Evolutionary conservation across 2,888 invertebrate genomes (phyloP).

Genomic region (Netelia fuscicornis): DNA sequence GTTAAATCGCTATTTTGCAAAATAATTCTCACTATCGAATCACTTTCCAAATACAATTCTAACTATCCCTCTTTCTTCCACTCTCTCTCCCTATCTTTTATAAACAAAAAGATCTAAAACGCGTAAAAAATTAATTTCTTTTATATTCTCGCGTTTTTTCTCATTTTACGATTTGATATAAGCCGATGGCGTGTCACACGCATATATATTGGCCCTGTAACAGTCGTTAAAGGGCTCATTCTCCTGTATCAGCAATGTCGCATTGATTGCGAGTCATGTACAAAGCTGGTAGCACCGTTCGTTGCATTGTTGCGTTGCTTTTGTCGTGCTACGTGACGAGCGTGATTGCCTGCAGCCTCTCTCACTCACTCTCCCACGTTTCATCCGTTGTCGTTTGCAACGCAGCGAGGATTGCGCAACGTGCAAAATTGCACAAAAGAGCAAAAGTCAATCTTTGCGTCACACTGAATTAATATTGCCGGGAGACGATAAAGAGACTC

Average conservation of each 20-base stretch:
- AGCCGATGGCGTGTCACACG: neutral
- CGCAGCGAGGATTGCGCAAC: constrained; percentile 35
- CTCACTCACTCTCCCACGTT: neutral
- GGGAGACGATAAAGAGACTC: neutral
- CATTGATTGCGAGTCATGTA: neutral
- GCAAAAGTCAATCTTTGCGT: constrained; percentile 38
- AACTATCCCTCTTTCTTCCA: no score
- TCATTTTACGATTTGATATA: neutral
- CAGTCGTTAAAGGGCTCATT: neutral
- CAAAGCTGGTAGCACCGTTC: constrained; percentile 17
- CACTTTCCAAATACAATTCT: no score
- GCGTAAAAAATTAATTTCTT: no score
- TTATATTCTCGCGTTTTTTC: neutral
- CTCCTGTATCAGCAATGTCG: neutral
- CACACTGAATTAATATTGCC: constrained; percentile 8
- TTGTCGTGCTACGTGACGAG: constrained; percentile 30
- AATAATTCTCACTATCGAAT: no score
- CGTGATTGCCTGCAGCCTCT: constrained; percentile 40
- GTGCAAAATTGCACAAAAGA: constrained; percentile 28
- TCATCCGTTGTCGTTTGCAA: neutral
- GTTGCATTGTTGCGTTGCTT: constrained; percentile 29
- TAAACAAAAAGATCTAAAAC: no score
- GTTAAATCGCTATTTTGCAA: no score
- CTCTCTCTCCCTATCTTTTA: no score
- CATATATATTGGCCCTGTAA: no score